phyloP scores from a whole-genome alignment of 2,888 invertebrate genomes.

The Oscheius sp. region DNA sequence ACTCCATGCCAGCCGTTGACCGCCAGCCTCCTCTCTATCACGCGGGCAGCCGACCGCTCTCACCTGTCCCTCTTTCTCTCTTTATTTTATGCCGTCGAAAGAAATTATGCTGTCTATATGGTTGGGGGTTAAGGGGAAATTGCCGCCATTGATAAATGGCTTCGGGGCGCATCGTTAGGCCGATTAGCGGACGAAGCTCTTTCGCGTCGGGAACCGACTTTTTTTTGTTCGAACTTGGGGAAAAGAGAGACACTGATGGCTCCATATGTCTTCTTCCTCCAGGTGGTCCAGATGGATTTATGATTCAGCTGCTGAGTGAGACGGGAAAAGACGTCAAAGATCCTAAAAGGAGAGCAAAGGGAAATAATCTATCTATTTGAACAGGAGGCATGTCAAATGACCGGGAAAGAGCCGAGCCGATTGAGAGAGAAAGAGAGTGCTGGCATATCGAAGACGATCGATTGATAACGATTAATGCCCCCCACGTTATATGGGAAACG shows the following conservation, averaged over 20 bases:
- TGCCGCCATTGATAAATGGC: too few relatives aligned
- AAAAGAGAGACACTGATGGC: too few relatives aligned
- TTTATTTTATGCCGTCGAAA: too few relatives aligned
- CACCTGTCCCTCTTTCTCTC: slow-evolving; percentile 8
- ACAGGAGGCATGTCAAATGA: too few relatives aligned
- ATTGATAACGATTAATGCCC: slow-evolving; percentile 30
- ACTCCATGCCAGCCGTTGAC: slow-evolving; percentile 16
- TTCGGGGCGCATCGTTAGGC: too few relatives aligned
- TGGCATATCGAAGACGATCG: slow-evolving; percentile 4
- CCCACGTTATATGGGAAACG: background rate
- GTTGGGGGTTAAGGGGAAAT: too few relatives aligned
- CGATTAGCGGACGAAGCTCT: background rate
- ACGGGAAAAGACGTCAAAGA: background rate
- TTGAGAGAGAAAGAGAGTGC: background rate
- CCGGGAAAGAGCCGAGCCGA: background rate
- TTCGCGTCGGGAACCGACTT: too few relatives aligned
- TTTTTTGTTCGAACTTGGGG: too few relatives aligned
- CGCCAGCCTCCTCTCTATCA: background rate
- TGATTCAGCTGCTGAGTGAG: background rate
- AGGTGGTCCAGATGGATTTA: background rate
- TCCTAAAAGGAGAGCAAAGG: too few relatives aligned
- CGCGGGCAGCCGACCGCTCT: background rate
- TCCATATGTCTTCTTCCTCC: too few relatives aligned
- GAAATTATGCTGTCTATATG: too few relatives aligned
- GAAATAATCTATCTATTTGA: too few relatives aligned